Percentiles rank a stretch among this genome's conserved stretches.
phyloP scores from a whole-genome alignment of 2,797 vertebrate species.

The Ptychobarbus kaznakovi region DNA sequence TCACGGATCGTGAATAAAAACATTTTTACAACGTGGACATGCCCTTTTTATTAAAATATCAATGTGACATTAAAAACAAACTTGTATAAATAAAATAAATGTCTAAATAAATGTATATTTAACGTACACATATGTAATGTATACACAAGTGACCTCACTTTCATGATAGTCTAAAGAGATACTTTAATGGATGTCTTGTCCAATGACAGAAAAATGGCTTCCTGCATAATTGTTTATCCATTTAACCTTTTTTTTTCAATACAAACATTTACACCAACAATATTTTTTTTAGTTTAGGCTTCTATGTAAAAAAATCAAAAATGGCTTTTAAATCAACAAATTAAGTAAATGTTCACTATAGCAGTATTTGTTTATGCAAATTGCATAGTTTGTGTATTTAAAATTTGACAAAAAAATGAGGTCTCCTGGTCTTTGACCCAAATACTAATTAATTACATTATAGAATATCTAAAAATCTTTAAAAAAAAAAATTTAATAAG shows the following conservation, averaged over 20 bases:
- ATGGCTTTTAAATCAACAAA: not conserved
- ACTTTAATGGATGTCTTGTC: not conserved
- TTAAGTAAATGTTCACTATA: not conserved
- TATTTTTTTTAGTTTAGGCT: not conserved
- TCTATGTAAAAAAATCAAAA: not conserved
- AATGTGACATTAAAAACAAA: not conserved
- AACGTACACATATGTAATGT: not conserved
- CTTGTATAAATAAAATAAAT: not conserved
- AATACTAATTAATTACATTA: not conserved
- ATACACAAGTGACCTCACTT: not conserved
- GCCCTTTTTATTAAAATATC: not conserved
- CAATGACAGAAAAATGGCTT: not conserved
- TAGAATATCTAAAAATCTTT: conserved; percentile 64
- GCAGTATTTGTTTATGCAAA: not conserved
- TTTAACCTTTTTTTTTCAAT: not conserved
- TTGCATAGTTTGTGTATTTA: not conserved
- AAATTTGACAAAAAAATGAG: not conserved
- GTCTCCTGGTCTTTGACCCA: not conserved
- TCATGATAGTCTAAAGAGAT: not conserved
- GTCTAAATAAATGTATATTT: not conserved
- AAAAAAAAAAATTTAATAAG: conserved; percentile 48
- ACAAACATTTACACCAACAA: not conserved
- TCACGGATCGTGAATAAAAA: not conserved
- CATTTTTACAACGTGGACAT: not conserved
- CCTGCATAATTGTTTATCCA: not conserved